phyloP scores from a whole-genome alignment of 2,113 vertebrate species.

The Plecotus auritus region DNA sequence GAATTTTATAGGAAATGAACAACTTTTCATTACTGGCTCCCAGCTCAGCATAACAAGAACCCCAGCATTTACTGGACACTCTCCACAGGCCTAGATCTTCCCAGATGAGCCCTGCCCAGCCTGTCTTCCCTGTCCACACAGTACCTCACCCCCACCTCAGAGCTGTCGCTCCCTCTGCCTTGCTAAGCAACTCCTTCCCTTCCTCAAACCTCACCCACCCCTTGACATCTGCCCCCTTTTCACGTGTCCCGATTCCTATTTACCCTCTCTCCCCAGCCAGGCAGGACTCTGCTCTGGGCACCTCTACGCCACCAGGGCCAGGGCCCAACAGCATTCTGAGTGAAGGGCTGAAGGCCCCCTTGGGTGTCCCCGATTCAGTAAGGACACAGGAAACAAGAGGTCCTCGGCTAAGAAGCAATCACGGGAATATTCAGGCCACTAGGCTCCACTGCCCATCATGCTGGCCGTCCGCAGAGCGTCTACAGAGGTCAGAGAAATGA shows the following conservation, averaged over 20 bases:
- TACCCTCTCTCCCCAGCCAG: neutral
- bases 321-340: neutral
- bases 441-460: neutral
- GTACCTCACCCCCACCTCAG: neutral
- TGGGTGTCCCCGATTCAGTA: fast-evolving
- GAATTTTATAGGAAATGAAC: neutral
- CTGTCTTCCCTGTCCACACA: neutral
- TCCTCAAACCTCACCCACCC: neutral
- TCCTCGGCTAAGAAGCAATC: neutral
- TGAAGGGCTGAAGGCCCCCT: neutral
- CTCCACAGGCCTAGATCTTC: neutral
- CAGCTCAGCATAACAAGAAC: fast-evolving
- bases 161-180: neutral
- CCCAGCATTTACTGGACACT: fast-evolving
- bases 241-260: neutral
- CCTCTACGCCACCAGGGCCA: neutral
- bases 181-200: neutral
- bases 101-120: neutral
- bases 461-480: neutral
- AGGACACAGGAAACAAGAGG: neutral
- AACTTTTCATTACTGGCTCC: neutral
- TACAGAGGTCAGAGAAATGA: neutral
- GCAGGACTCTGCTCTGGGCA: neutral
- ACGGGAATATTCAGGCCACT: fast-evolving
- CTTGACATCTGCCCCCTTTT: too few species aligned